phyloP scores from a whole-genome alignment of 2,113 vertebrate genomes.

The Trematocara stigmaticum region DNA sequence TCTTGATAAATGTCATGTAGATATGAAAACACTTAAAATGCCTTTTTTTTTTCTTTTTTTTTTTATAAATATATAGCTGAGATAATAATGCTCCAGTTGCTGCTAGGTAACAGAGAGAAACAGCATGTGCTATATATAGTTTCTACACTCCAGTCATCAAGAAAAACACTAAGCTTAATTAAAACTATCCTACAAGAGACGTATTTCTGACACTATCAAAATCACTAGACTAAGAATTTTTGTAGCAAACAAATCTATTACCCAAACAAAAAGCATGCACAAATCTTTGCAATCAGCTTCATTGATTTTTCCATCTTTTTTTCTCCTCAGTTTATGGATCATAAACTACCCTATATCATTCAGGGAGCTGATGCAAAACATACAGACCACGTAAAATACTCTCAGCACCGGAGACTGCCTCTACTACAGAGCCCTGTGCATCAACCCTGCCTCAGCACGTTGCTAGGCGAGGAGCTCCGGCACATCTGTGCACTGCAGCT shows the following conservation, averaged over 20 bases:
- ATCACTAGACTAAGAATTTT: background rate
- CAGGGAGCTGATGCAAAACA: conserved; percentile 69
- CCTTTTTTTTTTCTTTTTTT: background rate
- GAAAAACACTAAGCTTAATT: accelerated
- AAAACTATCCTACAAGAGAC: background rate
- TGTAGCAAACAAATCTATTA: background rate
- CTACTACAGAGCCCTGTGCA: conserved; percentile 74
- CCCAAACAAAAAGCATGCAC: background rate
- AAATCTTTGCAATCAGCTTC: background rate
- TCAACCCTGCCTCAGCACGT: conserved; percentile 75
- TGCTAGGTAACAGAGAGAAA: background rate
- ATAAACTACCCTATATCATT: conserved; percentile 77
- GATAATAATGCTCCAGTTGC: background rate
- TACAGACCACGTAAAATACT: conserved; percentile 59
- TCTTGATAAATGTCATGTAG: background rate
- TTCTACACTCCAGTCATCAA: background rate
- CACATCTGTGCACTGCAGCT: conserved; percentile 76
- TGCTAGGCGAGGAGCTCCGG: conserved; percentile 82
- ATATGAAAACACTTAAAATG: background rate
- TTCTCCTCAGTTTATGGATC: conserved; percentile 71
- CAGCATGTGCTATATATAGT: background rate
- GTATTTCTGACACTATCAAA: background rate
- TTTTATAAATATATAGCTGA: background rate
- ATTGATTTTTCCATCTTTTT: background rate
- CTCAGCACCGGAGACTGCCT: conserved; percentile 64